Evolutionary conservation across 2,797 vertebrate species (phyloP), one percentile per base, ranked within the genome.

Genomic region (Sciurus carolinensis): DNA sequence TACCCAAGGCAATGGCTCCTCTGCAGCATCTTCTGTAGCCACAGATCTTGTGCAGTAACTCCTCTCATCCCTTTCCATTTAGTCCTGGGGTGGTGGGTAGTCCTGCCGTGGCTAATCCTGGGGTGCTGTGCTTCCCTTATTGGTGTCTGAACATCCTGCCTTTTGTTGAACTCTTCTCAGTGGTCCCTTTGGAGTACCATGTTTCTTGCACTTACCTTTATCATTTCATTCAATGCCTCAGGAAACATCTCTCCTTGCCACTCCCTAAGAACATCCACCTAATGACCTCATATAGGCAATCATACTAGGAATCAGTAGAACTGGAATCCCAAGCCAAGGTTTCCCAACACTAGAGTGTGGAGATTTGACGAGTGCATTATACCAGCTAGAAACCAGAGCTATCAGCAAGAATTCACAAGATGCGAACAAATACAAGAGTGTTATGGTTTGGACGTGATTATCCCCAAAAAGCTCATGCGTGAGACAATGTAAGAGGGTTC

Each of bases 381-480:
- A n/a, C 30, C 4, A 3, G 11, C 47, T 81, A 77, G 47, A 85
- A 92, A 50, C 33, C 50, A 50, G 79, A 90, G 28, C 36, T 50
- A 39, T 52, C 69, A 71, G 66, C 50, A 75, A 87, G 81, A 82
- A 87, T 75, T 87, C 92, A 62, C 26, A 94, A 87, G 91, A 73
- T 44, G 36, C 14, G 13, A 4, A 71, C 24, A 72, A 69, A 20
- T 39, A n/a, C 52, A 85, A 79, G 72, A 47, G 44, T 47, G 44
- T 47, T 47, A 47, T 47, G 44, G 44, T 47, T 47, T 47, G 44
- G 44, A 9, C 6, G 9, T 47, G 44, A 47, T 4, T 47, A 9
- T 47, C 44, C 44, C 44, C 7, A 47, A 7, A 7, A 47, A 47
- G 9, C 44, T 47, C 44, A 47, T 9, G 44, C 4, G 44, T 7